Conservation (phyloP, 2,113 vertebrate species). For the Gambusia holbrooki region DNA sequence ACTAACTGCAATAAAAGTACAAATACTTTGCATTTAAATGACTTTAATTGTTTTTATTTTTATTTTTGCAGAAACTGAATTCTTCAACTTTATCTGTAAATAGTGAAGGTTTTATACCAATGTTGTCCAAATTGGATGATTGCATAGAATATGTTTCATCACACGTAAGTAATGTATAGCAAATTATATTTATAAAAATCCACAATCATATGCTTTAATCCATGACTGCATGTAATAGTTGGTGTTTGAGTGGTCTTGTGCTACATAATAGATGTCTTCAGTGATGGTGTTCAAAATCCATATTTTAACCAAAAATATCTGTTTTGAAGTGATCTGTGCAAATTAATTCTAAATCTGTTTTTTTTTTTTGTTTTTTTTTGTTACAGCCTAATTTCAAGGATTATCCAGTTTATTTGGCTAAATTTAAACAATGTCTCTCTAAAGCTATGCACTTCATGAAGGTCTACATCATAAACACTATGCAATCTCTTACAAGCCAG, state of each 20-base stretch:
- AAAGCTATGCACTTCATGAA: conserved; percentile 98
- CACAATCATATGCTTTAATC: neutral
- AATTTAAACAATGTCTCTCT: conserved; percentile 96
- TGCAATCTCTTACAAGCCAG: conserved; percentile 93
- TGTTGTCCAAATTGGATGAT: conserved; percentile 95
- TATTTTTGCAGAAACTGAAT: conserved; percentile 91
- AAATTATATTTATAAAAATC: neutral
- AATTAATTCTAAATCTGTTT: neutral
- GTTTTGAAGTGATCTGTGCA: neutral
- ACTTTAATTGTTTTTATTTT: neutral
- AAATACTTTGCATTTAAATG: neutral
- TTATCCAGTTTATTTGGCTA: conserved; percentile 91
- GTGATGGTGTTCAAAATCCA: neutral
- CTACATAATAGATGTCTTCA: neutral
- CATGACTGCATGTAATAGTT: neutral
- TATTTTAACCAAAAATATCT: neutral
- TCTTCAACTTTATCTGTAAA: conserved; percentile 94
- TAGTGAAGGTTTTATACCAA: conserved; percentile 97
- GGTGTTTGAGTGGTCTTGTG: neutral
- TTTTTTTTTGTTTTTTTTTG: conserved; percentile 26
- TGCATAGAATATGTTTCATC: conserved; percentile 96
- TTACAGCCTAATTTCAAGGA: conserved; percentile 97
- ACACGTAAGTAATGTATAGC: conserved; percentile 84
- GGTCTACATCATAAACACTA: conserved; percentile 90
- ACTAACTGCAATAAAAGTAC: conserved; percentile 1